phyloP scores from a whole-genome alignment of 2,888 invertebrate genomes.

The Cetonia aurata region DNA sequence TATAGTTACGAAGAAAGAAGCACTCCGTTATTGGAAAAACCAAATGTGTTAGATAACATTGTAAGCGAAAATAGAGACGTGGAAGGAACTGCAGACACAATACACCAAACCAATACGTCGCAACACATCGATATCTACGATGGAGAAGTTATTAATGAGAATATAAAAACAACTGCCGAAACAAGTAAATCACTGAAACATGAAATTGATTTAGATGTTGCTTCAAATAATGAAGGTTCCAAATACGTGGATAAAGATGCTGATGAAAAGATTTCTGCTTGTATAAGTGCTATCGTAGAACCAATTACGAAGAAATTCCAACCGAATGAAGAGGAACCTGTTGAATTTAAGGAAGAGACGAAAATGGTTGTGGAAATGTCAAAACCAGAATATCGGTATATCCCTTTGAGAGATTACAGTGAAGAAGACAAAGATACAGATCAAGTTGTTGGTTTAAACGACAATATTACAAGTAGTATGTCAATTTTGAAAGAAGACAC shows the following conservation, averaged over 20 bases:
- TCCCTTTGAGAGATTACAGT: constrained; percentile 30
- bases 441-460: not conserved
- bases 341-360: not conserved
- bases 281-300: constrained; percentile 36
- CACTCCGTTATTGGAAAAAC: not conserved
- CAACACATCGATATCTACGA: no score
- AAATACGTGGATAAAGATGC: not conserved
- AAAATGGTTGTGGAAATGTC: constrained; percentile 13
- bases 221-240: no score
- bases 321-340: not conserved
- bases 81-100: no score
- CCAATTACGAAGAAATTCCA: constrained; percentile 33
- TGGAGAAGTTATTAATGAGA: no score
- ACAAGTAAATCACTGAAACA: constrained; percentile 3
- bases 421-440: constrained; percentile 5
- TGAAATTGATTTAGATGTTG: not conserved
- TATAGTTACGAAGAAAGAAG: constrained; percentile 39
- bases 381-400: constrained; percentile 27
- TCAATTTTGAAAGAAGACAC: constrained; percentile 20
- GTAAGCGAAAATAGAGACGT: not conserved
- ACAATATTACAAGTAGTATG: constrained; percentile 7
- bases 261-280: constrained; percentile 29
- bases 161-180: not conserved
- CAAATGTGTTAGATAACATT: not conserved
- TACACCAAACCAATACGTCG: no score